Percentiles rank a stretch among this genome's conserved stretches.
phyloP scores from a whole-genome alignment of 1,140 invertebrate genomes.

The Druon quercuslanigerum region DNA sequence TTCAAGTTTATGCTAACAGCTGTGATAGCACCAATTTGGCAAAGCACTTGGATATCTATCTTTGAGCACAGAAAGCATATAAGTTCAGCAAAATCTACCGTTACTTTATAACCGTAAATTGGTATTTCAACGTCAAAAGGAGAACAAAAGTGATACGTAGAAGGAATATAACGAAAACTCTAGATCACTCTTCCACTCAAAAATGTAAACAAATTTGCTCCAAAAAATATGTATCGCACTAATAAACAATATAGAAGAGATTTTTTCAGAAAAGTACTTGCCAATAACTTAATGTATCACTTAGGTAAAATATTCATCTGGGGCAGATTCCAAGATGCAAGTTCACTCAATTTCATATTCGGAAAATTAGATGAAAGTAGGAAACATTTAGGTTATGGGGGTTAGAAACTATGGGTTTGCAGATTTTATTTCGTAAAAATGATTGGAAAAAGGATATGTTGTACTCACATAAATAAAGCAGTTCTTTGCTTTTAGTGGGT shows the following conservation, averaged over 20 bases:
- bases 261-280: too few relatives aligned
- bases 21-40: too few relatives aligned
- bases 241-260: not conserved
- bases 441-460: not conserved
- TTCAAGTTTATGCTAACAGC: too few relatives aligned
- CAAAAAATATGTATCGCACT: not conserved
- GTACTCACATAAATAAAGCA: slow-evolving; percentile 1
- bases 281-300: not conserved
- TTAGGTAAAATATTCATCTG: not conserved
- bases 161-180: not conserved
- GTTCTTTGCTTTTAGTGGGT: not conserved
- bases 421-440: not conserved
- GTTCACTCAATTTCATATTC: not conserved
- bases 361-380: too few relatives aligned
- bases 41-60: too few relatives aligned
- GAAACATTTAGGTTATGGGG: slow-evolving; percentile 8
- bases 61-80: too few relatives aligned
- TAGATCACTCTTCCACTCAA: not conserved
- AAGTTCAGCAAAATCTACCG: too few relatives aligned
- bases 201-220: not conserved
- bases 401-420: not conserved
- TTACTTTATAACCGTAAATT: too few relatives aligned
- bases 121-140: not conserved
- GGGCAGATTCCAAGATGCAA: not conserved
- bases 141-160: not conserved